Conservation (phyloP, 2,888 invertebrate genomes). For the Epinotia ramella region DNA sequence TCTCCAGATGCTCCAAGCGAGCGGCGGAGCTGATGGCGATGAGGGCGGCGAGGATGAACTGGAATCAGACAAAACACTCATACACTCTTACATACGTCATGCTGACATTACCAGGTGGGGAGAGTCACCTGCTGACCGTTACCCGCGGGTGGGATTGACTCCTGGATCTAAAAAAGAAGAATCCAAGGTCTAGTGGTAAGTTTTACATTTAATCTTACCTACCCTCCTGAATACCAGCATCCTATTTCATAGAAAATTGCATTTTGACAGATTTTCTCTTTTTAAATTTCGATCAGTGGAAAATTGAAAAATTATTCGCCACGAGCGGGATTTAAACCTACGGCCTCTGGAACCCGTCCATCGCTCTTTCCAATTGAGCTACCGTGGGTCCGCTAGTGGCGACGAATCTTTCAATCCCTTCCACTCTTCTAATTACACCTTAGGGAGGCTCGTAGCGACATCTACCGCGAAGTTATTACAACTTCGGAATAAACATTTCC, state of each 20-base stretch:
- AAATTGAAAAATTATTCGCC: too few species aligned
- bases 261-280: neutral
- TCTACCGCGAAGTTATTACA: too few species aligned
- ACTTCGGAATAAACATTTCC: too few species aligned
- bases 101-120: slow-evolving; percentile 28
- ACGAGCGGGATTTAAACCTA: too few species aligned
- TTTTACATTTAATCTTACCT: slow-evolving; percentile 4
- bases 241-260: neutral
- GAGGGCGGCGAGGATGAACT: slow-evolving; percentile 73
- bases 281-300: too few species aligned
- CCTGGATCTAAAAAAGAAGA: slow-evolving; percentile 40
- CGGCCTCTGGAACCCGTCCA: too few species aligned
- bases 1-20: slow-evolving; percentile 76
- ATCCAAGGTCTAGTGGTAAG: slow-evolving; percentile 28
- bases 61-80: slow-evolving; percentile 45
- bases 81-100: slow-evolving; percentile 17
- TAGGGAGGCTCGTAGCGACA: too few species aligned
- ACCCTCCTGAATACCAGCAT: slow-evolving; percentile 8
- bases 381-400: too few species aligned
- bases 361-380: too few species aligned
- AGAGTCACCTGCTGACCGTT: slow-evolving; percentile 36
- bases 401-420: too few species aligned
- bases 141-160: slow-evolving; percentile 28
- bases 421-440: too few species aligned
- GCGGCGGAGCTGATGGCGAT: slow-evolving; percentile 71